Conservation (phyloP, 2,888 invertebrate genomes). For the Alitta virens region DNA sequence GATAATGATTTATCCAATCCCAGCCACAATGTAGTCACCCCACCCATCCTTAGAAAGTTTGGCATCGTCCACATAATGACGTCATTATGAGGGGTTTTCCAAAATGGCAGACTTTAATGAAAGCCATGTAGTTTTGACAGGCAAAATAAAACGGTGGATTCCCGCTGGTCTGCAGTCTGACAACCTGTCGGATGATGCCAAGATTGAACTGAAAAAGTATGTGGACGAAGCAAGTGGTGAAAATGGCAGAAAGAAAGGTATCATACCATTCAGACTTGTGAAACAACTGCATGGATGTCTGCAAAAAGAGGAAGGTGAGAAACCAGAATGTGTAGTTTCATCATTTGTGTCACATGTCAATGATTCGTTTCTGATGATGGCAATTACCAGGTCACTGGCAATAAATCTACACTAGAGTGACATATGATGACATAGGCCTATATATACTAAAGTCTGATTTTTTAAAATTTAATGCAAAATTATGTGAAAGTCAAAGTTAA, state of each 20-base stretch:
- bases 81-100: constrained; percentile 11
- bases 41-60: too few relatives aligned
- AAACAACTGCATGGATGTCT: constrained; percentile 23
- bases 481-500: too few relatives aligned
- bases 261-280: constrained; percentile 32
- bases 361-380: too few relatives aligned
- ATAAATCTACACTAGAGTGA: too few relatives aligned
- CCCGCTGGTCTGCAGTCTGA: constrained; percentile 25
- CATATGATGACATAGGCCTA: too few relatives aligned
- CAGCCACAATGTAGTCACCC: too few relatives aligned
- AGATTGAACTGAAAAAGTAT: constrained; percentile 25
- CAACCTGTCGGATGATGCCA: constrained; percentile 22
- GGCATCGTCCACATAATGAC: neutral
- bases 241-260: constrained; percentile 21
- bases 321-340: neutral
- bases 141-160: constrained; percentile 28
- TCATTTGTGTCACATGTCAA: too few relatives aligned
- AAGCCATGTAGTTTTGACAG: constrained; percentile 31
- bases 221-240: constrained; percentile 11
- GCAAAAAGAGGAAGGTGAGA: constrained; percentile 18
- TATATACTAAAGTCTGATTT: too few relatives aligned
- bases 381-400: too few relatives aligned
- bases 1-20: too few relatives aligned
- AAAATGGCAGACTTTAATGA: constrained; percentile 12
- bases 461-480: too few relatives aligned